Percentiles rank a stretch among this genome's conserved stretches.
These are phyloP conservation scores for Eristalinus aeneus DNA, from an alignment of 2,888 invertebrate species.

Conservation along the genomic window DNA sequence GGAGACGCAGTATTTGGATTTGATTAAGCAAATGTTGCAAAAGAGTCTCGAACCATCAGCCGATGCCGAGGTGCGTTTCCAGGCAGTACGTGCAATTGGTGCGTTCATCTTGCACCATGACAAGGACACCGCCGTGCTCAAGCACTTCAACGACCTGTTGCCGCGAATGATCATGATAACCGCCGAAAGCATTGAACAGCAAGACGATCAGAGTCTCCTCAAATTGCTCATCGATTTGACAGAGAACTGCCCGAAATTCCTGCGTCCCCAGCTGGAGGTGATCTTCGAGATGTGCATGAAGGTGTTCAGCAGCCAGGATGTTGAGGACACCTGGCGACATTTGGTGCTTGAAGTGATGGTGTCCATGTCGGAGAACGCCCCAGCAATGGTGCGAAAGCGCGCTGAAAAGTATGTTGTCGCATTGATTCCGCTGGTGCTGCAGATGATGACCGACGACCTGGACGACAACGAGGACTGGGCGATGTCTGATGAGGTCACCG, in stretches of 20 bases:
- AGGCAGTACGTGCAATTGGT: constrained; percentile 91
- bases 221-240: constrained; percentile 97
- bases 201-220: constrained; percentile 93
- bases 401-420: constrained; percentile 91
- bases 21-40: constrained; percentile 97
- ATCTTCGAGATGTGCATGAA: constrained; percentile 95
- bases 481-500: constrained; percentile 91
- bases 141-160: constrained; percentile 92
- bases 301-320: constrained; percentile 86
- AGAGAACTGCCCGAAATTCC: constrained; percentile 95
- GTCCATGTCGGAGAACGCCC: constrained; percentile 92
- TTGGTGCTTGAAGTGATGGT: constrained; percentile 94
- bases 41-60: constrained; percentile 89
- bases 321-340: constrained; percentile 92
- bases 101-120: constrained; percentile 93
- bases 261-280: constrained; percentile 91
- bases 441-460: constrained; percentile 97
- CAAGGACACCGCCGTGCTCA: constrained; percentile 94
- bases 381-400: constrained; percentile 97
- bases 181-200: constrained; percentile 90
- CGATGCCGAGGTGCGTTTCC: constrained; percentile 88
- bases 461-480: constrained; percentile 96
- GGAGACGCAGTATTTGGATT: constrained; percentile 93
- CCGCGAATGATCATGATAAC: constrained; percentile 88
- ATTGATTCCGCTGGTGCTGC: constrained; percentile 91